Conservation (phyloP, 2,888 invertebrate genomes). For the Coelopa pilipes region DNA sequence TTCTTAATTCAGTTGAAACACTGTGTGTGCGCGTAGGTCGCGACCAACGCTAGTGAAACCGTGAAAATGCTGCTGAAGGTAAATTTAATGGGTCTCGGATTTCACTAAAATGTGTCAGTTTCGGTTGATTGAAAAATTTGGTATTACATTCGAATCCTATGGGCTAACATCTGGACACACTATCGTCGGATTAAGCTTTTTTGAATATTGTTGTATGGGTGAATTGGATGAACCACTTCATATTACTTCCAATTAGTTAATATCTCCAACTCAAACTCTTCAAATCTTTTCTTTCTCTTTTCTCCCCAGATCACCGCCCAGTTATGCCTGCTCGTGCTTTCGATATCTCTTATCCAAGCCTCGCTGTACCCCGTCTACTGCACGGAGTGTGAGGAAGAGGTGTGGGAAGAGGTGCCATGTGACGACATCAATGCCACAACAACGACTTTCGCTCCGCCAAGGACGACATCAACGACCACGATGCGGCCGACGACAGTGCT, state of each 20-base stretch:
- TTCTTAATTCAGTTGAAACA: slow-evolving; percentile 12
- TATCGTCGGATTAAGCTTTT: too few relatives aligned
- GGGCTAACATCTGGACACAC: too few relatives aligned
- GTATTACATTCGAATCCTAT: too few relatives aligned
- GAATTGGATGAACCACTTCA: background rate
- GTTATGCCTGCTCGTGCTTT: background rate
- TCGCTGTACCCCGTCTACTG: slow-evolving; percentile 52
- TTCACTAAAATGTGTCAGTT: background rate
- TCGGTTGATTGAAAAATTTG: too few relatives aligned
- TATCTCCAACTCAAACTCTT: slow-evolving; percentile 9
- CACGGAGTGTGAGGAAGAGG: slow-evolving; percentile 58
- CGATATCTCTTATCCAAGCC: background rate
- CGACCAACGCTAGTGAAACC: slow-evolving; percentile 14
- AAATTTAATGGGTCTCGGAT: background rate
- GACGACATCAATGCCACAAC: slow-evolving; percentile 47
- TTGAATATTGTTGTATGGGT: background rate
- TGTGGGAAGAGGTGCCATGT: slow-evolving; percentile 61
- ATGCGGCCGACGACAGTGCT: background rate
- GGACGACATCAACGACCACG: slow-evolving; percentile 4
- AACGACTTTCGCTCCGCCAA: slow-evolving; percentile 1
- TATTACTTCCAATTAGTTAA: too few relatives aligned
- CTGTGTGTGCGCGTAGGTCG: background rate
- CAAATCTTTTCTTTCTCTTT: background rate
- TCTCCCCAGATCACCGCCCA: background rate
- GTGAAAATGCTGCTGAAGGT: slow-evolving; percentile 46